A percentile compares a stretch with the other conserved stretches of the same genome.
Evolutionary conservation across 1,140 invertebrate species (phyloP).

Genomic region (Apis laboriosa): DNA sequence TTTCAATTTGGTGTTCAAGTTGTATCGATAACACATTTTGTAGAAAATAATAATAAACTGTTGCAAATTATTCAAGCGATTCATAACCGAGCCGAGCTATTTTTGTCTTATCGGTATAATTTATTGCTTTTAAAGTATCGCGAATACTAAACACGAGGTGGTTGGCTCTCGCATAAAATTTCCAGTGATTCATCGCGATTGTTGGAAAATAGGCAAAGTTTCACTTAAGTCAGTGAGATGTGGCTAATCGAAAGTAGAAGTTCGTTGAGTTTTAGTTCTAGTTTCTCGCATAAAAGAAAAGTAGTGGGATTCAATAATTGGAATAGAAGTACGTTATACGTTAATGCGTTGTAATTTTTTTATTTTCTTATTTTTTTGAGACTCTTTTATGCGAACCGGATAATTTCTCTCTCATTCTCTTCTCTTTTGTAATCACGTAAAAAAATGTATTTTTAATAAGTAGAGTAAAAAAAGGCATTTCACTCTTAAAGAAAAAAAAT

Average conservation of each 20-base stretch:
- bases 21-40: neutral
- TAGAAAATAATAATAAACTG: neutral
- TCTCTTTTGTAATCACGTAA: neutral
- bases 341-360: too few species aligned
- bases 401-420: too few species aligned
- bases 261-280: neutral
- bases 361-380: too few species aligned
- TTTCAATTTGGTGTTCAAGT: neutral
- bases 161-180: slow-evolving; percentile 7
- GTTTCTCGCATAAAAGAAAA: neutral
- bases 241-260: neutral
- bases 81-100: neutral
- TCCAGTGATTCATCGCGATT: slow-evolving; percentile 1
- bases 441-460: neutral
- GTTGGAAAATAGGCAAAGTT: neutral
- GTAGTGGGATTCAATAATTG: too few species aligned
- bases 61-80: neutral
- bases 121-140: slow-evolving; percentile 23
- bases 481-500: too few species aligned
- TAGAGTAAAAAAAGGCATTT: neutral
- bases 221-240: neutral
- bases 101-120: slow-evolving; percentile 6
- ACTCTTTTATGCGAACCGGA: too few species aligned
- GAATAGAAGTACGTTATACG: too few species aligned
- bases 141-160: slow-evolving; percentile 11